Conservation (phyloP, 2,113 vertebrate genomes). For the Onychostruthus taczanowskii region DNA sequence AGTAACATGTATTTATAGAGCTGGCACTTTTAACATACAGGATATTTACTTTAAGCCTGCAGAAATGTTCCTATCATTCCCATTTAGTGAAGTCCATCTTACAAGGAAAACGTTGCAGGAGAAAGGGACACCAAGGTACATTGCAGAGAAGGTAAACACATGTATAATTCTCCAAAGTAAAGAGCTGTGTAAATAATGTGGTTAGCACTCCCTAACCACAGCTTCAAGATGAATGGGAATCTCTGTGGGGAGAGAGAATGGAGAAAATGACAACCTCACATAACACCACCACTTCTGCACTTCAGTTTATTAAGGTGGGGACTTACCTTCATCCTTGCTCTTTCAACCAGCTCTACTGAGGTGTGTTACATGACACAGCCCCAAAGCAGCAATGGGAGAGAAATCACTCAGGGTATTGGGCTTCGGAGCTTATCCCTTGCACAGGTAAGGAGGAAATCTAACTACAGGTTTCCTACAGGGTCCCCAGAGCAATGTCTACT, state of each 20-base stretch:
- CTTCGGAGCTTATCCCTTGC: background rate
- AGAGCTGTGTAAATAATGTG: no score
- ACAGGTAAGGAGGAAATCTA: background rate
- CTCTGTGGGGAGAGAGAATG: background rate
- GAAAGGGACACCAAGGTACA: background rate
- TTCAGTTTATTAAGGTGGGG: background rate
- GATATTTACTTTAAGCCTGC: background rate
- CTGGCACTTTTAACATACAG: background rate
- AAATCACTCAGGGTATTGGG: background rate
- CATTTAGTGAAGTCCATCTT: background rate
- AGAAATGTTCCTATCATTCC: background rate
- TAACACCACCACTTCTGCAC: background rate
- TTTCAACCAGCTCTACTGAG: background rate
- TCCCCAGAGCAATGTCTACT: conserved; percentile 26
- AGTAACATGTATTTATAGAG: background rate
- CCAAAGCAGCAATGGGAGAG: background rate
- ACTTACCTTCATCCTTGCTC: background rate
- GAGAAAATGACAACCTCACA: background rate
- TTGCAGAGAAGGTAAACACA: background rate
- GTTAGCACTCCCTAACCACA: background rate
- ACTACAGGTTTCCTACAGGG: background rate
- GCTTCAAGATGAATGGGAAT: background rate
- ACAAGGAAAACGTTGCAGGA: background rate
- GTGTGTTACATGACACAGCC: background rate
- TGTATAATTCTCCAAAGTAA: background rate